Conservation (phyloP, 2,113 vertebrate genomes). For the Pogonocichla stellata region DNA sequence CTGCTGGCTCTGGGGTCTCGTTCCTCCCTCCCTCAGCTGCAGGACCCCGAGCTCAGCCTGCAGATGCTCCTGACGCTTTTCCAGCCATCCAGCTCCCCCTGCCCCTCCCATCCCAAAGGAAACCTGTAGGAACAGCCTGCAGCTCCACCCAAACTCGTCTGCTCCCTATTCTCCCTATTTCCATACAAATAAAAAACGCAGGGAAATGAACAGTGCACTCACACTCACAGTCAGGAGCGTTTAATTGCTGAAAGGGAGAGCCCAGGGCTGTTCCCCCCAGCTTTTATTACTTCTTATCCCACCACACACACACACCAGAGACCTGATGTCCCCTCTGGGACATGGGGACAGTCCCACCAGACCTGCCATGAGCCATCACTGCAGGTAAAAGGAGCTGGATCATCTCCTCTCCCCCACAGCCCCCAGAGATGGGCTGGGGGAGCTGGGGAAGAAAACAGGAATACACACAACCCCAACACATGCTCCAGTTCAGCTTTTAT, state of each 20-base stretch:
- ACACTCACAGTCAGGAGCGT: neutral
- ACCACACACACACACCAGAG: neutral
- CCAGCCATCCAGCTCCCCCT: neutral
- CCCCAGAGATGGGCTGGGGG: neutral
- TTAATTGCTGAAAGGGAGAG: neutral
- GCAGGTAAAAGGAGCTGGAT: neutral
- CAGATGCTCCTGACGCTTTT: neutral
- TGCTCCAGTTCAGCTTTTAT: neutral
- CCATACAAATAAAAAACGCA: slow-evolving; percentile 22
- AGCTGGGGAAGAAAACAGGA: neutral
- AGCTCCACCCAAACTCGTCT: neutral
- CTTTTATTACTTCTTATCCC: neutral
- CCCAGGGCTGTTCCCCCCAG: rapidly evolving
- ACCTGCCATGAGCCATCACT: neutral
- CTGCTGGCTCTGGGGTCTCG: rapidly evolving
- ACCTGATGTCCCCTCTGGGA: neutral
- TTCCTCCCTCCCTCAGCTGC: neutral
- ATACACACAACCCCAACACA: neutral
- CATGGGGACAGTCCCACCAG: neutral
- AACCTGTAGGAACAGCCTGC: neutral
- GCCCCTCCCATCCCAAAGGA: neutral
- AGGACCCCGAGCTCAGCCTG: neutral
- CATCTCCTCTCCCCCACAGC: neutral
- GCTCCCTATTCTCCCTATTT: neutral
- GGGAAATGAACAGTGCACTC: neutral